Evolutionary conservation across 2,888 invertebrate genomes (phyloP).

Genomic region (Coecobrya sp.): DNA sequence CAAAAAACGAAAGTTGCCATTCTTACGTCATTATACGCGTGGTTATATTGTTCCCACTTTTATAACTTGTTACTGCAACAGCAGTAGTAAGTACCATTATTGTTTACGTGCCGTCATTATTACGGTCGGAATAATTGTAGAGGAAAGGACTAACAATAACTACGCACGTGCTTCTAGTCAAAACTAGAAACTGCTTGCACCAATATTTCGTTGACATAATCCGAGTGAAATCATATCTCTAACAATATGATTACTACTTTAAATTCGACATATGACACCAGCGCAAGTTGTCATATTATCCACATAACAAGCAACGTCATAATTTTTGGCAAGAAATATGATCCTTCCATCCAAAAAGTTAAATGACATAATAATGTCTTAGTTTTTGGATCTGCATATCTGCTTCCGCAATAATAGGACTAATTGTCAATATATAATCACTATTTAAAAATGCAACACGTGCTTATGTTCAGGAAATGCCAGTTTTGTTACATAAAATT

Average conservation of each 20-base stretch:
- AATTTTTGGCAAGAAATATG: constrained; percentile 28
- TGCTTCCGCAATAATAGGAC: constrained; percentile 8
- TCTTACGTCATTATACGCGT: background rate
- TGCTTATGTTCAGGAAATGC: constrained; percentile 39
- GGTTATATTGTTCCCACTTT: background rate
- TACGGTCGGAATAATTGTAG: background rate
- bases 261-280: background rate
- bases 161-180: background rate
- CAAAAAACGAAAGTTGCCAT: constrained; percentile 40
- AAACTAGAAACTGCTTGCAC: background rate
- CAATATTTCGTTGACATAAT: constrained; percentile 9
- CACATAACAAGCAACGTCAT: background rate
- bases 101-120: constrained; percentile 32
- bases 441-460: constrained; percentile 32
- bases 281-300: background rate
- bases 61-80: constrained; percentile 25
- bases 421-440: constrained; percentile 10
- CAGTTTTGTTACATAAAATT: background rate
- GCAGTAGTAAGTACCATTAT: background rate
- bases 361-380: background rate
- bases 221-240: constrained; percentile 19
- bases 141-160: background rate
- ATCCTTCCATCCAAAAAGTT: background rate
- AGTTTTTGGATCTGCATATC: background rate
- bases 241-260: background rate